phyloP scores from a whole-genome alignment of 2,888 invertebrate genomes.

The Hipparchia sbordonii region DNA sequence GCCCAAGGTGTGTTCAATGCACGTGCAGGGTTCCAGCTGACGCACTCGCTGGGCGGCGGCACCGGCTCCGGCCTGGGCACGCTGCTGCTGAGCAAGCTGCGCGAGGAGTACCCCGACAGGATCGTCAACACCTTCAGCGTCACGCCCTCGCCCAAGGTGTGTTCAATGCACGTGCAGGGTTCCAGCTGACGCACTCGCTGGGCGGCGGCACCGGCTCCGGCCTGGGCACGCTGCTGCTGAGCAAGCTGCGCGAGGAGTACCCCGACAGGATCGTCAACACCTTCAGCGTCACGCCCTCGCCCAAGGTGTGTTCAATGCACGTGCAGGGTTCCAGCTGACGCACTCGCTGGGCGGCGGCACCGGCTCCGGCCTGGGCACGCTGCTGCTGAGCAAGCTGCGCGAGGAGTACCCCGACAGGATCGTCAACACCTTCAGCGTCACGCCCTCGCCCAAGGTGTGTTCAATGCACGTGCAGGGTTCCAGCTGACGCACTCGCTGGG shows the following conservation, averaged over 20 bases:
- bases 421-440: too few species aligned
- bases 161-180: neutral
- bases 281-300: too few species aligned
- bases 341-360: conserved; percentile 93
- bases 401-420: conserved; percentile 83
- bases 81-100: conserved; percentile 89
- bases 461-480: neutral
- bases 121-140: conserved; percentile 93
- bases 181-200: too few species aligned
- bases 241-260: conserved; percentile 49
- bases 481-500: conserved; percentile 86
- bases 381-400: conserved; percentile 90
- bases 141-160: conserved; percentile 91
- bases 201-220: too few species aligned
- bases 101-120: conserved; percentile 93
- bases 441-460: too few species aligned
- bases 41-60: conserved; percentile 92
- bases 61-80: conserved; percentile 93
- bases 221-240: too few species aligned
- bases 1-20: too few species aligned
- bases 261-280: conserved; percentile 77
- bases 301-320: conserved; percentile 30
- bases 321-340: conserved; percentile 86
- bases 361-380: conserved; percentile 91
- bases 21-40: conserved; percentile 85